A percentile compares a stretch with the other conserved stretches of the same genome.
phyloP scores from a whole-genome alignment of 92 coral and sea anemone genomes.

The Zoanthus gigantus region DNA sequence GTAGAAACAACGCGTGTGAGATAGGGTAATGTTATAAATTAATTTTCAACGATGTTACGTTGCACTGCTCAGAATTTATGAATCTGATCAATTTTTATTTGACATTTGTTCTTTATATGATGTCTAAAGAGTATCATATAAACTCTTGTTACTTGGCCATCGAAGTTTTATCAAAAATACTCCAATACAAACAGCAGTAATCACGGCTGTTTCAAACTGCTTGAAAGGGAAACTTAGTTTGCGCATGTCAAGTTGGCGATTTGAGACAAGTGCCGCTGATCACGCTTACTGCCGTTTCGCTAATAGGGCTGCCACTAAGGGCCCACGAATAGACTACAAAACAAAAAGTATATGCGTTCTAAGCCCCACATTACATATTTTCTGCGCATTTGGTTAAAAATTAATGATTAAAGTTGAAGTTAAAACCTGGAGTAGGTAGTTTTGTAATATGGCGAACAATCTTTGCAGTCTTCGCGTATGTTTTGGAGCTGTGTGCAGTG shows the following conservation, averaged over 20 bases:
- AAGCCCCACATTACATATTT: not conserved
- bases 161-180: too few relatives aligned
- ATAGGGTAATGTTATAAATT: too few relatives aligned
- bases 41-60: too few relatives aligned
- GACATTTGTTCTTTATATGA: too few relatives aligned
- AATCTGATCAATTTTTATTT: too few relatives aligned
- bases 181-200: too few relatives aligned
- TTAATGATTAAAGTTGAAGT: not conserved
- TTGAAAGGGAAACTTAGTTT: constrained; percentile 16
- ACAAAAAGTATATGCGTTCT: constrained; percentile 17
- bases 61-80: too few relatives aligned
- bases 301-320: not conserved
- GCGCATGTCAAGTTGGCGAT: constrained; percentile 6
- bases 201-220: constrained; percentile 15
- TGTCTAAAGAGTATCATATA: too few relatives aligned
- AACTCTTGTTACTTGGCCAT: too few relatives aligned
- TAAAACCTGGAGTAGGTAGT: not conserved
- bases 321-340: constrained; percentile 13
- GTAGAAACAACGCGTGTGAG: too few relatives aligned
- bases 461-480: not conserved
- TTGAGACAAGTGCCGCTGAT: constrained; percentile 9
- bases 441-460: not conserved
- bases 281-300: not conserved
- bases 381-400: constrained; percentile 13
- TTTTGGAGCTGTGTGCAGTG: not conserved